Base-by-base conservation (phyloP, 2,113 vertebrate genomes). In the Macroglossus sobrinus region DNA sequence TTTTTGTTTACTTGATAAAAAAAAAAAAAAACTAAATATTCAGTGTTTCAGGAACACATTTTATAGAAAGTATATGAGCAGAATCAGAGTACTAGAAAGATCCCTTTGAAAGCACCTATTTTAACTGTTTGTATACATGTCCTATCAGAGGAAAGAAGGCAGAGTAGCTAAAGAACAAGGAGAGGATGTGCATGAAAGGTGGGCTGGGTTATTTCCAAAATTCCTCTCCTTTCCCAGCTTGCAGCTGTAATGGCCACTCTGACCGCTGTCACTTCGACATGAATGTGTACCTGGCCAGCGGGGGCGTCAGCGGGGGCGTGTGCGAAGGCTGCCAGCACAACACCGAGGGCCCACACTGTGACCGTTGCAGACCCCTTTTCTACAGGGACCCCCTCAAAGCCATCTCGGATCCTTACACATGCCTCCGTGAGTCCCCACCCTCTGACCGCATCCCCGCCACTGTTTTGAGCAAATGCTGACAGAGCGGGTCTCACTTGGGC, bases 211-310 rank as follows among this genome's bases (percentile, higher is more conserved):
- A 5, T 26, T 7, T 9, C n/a, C 3, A 4, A 24, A 4, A n/a
- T 4, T 28, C 13, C 26, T 71, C 82, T 93, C 94, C 82, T 89
- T 4, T 96, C 97, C 74, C 94, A 99, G 99, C 98, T 2, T 99
- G 99, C 91, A 98, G 98, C 96, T 99, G 99, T 94, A 98, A 99
- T 0, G 95, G 98, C 35, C 99, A 99, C 95, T 99, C 99, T 0
- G 98, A 98, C 84, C 98, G 92, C 0, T 99, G 99, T 92, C 99
- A 99, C 98, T 99, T 99, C 53, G 98, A 99, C 91, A 81, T 93
- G 64, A 89, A 95, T 0, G 93, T 84, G 12, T 99, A 98, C 55
- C 92, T 97, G 55, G 98, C 96, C 1, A 99, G 98, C 0, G 98
- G 99, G 0, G 95, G 98, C 3, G 78, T 96, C 84, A 99, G 99